Base-by-base conservation (phyloP, 2,888 invertebrate genomes). In the Acanthacorydalis orientalis region DNA sequence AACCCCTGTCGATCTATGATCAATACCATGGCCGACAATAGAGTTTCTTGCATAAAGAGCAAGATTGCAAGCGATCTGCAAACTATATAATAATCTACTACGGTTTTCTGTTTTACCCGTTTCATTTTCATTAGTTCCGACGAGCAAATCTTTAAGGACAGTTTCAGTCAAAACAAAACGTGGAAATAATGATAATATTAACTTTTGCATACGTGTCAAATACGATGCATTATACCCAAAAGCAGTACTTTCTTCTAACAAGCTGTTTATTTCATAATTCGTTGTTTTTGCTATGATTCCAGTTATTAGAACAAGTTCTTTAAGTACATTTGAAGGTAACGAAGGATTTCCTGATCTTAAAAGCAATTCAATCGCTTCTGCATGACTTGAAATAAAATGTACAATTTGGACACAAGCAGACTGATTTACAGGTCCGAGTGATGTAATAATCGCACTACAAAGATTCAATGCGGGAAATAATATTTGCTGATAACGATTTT, bases 371-470 rank as follows among this genome's bases (percentile, higher is more conserved):
- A 91, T 74, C 49, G 83, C 80, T 57, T 92, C 90, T 45, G 82
- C 70, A 63, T 92, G 89, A 48, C 83, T 79, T 45, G 89, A 73
- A 40, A 92, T 62, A 56, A 88, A 82, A 55, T 83, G 80, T 56
- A 86, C 75, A 44, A 91, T 79, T 69, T 90, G 89, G 8, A 79
- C 68, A 11, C 84, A 77, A 44, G 85, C 86, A 46, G 86, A 83
- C 63, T 82, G 80, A 68, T 92, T 91, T 56, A 84, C 80, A 0
- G 82, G 73, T 31, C 91, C 90, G 44, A 92, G 71, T 1, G 89
- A 81, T 1, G 86, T 85, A 16, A 92, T 71, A 42, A 92, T 65
- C 10, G 85, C 80, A 60, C 87, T 80, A 60, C 88, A 89, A 12
- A 93, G 68, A 52, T 81, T 76, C 50, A 92, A 65, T 15, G 86